These are phyloP conservation scores for Drosophila quadrilineata DNA, from an alignment of 1,140 invertebrate species.

Conservation along the genomic window DNA sequence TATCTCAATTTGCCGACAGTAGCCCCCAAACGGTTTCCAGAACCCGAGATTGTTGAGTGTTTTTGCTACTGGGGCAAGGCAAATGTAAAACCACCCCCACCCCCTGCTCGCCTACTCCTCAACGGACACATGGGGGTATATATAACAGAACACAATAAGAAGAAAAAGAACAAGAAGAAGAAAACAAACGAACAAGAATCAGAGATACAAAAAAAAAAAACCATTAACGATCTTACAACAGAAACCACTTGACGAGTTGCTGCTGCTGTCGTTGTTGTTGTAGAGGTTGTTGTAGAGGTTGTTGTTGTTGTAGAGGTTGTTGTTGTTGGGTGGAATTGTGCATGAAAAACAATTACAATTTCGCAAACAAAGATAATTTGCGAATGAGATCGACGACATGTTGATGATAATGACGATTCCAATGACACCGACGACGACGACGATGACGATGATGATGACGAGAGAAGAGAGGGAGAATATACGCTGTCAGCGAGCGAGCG, in stretches of 20 bases:
- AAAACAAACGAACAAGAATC: background rate
- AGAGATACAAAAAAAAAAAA: constrained; percentile 50
- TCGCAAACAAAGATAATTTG: constrained; percentile 76
- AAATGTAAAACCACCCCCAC: constrained; percentile 64
- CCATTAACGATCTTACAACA: constrained; percentile 62
- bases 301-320: constrained; percentile 18
- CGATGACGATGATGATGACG: constrained; percentile 17
- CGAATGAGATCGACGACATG: constrained; percentile 69
- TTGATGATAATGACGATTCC: constrained; percentile 56
- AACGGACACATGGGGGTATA: too few relatives aligned
- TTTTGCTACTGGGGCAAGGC: constrained; percentile 60
- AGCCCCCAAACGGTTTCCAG: constrained; percentile 34
- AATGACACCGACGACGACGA: background rate
- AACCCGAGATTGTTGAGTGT: constrained; percentile 58
- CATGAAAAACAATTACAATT: constrained; percentile 70
- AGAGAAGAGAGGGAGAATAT: background rate
- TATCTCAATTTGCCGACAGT: too few relatives aligned
- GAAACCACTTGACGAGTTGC: constrained; percentile 50
- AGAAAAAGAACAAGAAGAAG: too few relatives aligned
- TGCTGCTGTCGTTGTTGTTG: constrained; percentile 29
- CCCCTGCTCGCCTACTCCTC: too few relatives aligned
- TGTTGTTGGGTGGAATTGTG: constrained; percentile 44
- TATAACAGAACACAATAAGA: too few relatives aligned
- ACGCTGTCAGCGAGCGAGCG: background rate
- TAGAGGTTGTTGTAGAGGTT: background rate